phyloP scores from a whole-genome alignment of 2,888 invertebrate species.

The Coecobrya sp. region DNA sequence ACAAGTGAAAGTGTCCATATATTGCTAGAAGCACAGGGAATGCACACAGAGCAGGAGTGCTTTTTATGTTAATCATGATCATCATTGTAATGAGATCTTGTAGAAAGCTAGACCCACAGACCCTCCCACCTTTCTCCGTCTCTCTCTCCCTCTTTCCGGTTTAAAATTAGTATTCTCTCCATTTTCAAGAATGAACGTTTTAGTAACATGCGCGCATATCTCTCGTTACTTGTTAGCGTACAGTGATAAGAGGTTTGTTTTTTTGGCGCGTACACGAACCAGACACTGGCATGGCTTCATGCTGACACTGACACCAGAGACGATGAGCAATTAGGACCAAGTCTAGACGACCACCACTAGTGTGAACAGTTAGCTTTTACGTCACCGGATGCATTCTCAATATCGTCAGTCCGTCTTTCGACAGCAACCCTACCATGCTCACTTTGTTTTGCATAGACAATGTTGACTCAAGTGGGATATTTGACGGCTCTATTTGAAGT shows the following conservation, averaged over 20 bases:
- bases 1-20: not conserved
- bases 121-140: not conserved
- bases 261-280: not conserved
- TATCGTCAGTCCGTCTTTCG: too few species aligned
- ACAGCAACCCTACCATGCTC: too few species aligned
- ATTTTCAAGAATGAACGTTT: slow-evolving; percentile 14
- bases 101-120: not conserved
- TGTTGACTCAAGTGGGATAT: too few species aligned
- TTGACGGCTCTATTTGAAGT: too few species aligned
- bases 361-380: not conserved
- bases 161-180: slow-evolving; percentile 32
- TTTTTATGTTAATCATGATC: slow-evolving; percentile 22
- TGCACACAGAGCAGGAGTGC: not conserved
- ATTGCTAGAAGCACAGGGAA: not conserved
- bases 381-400: too few species aligned
- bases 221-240: not conserved
- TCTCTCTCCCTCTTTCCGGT: not conserved
- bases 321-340: not conserved
- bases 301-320: slow-evolving; percentile 7
- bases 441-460: too few species aligned
- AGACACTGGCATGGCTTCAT: not conserved
- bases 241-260: not conserved
- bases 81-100: slow-evolving; percentile 15
- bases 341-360: not conserved
- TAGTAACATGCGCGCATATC: not conserved